Conservation (phyloP, 1,140 invertebrate species). For the Drepana arcuata region DNA sequence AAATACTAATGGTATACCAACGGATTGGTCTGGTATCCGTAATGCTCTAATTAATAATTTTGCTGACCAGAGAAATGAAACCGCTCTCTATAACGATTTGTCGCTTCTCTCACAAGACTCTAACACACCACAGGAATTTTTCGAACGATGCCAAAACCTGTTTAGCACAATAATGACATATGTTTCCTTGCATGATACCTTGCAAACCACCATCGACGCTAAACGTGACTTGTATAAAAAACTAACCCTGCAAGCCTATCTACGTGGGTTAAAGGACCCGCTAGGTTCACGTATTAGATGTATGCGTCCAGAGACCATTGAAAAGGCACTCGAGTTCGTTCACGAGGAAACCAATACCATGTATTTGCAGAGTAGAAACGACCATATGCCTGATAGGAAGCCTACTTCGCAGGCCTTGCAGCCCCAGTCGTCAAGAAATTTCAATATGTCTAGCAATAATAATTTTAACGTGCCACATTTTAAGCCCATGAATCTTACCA, state of each 20-base stretch:
- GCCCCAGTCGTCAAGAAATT: no score
- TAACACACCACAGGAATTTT: neutral
- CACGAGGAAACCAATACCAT: neutral
- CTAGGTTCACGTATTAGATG: neutral
- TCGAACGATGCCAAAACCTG: neutral
- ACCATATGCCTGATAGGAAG: no score
- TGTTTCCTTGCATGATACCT: neutral
- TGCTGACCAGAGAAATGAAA: neutral
- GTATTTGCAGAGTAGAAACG: neutral
- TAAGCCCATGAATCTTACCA: no score
- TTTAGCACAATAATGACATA: constrained; percentile 1
- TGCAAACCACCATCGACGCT: neutral
- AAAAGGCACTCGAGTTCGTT: neutral
- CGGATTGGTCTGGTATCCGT: neutral
- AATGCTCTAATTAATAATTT: neutral
- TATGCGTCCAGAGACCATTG: neutral
- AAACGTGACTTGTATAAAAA: neutral
- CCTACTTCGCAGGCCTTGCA: no score
- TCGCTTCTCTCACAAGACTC: neutral
- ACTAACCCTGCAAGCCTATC: neutral
- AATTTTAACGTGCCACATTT: no score
- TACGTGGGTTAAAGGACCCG: neutral
- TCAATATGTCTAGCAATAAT: no score
- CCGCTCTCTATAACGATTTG: neutral
- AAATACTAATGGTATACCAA: neutral